Base-by-base conservation (phyloP, 2,113 vertebrate species). In the Falco punctatus region DNA sequence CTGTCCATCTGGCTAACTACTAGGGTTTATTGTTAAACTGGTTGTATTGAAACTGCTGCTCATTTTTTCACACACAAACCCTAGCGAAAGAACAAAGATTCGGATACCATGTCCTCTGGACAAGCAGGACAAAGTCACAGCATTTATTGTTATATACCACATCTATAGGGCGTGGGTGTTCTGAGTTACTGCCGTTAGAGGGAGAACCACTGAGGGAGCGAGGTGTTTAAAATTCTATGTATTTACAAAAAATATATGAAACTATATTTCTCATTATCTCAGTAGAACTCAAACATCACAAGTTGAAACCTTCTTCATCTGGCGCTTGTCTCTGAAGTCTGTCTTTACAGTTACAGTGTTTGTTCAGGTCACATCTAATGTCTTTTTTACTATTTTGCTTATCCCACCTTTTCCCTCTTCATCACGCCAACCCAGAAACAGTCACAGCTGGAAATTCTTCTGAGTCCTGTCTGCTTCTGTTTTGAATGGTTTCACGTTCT, bases 161-260 rank as follows among this genome's bases (percentile, higher is more conserved):
- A 21, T 6, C 21, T 28, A 28, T 0, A 75, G 5, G 23, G 30
- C 0, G 0, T 55, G 71, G 2, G 4, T 64, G 38, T 82, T 86
- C 48, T 33, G 30, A 77, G 40, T 49, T 61, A 65, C 6, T 69
- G 7, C n/a, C 15, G 8, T 69, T 83, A 80, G 27, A 85, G 32
- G 38, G 49, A 75, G 58, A 83, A 65, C 26, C 19, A 6, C 70
- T 64, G 28, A 59, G 42, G 18, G 19, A 81, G 15, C 28, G 28
- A 64, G 20, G 21, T 59, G 17, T 88, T 82, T 44, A 30, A 44
- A 58, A 79, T 55, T 54, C 21, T 49, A 2, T 14, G 3, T 54
- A 42, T 67, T 89, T 67, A 54, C 27, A 35, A 74, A 86, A 42
- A 14, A 33, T 10, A 27, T 3, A 38, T 54, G 48, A 78, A 54